Conservation (phyloP, 2,797 vertebrate species). For the Anguilla anguilla region DNA sequence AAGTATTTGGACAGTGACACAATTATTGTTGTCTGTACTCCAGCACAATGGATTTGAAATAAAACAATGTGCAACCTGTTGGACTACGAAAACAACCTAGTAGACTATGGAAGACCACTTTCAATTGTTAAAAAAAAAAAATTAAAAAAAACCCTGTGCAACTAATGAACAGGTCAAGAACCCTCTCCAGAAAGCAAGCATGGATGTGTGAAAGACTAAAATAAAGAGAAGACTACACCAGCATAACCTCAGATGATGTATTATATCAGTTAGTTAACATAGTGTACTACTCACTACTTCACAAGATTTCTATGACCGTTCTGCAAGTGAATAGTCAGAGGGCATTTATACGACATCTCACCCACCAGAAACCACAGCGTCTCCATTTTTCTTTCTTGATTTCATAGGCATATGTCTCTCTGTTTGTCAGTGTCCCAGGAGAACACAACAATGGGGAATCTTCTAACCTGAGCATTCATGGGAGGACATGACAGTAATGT, state of each 20-base stretch:
- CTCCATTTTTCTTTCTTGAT: background rate
- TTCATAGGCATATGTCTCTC: slow-evolving; percentile 10
- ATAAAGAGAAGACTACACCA: too few species aligned
- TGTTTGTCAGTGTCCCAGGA: slow-evolving; percentile 12
- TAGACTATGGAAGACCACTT: too few species aligned
- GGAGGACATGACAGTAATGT: slow-evolving; percentile 31
- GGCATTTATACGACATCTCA: background rate
- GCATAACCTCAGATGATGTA: background rate
- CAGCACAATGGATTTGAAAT: background rate
- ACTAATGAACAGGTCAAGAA: too few species aligned
- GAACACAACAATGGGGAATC: slow-evolving; percentile 9
- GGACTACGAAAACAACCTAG: too few species aligned
- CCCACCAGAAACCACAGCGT: background rate
- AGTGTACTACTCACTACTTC: background rate
- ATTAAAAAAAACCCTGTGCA: too few species aligned
- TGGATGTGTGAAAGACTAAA: background rate
- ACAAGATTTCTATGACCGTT: background rate
- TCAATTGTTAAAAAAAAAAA: too few species aligned
- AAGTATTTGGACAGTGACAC: background rate
- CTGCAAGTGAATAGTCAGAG: background rate
- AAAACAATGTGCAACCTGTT: background rate
- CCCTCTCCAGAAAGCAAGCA: too few species aligned
- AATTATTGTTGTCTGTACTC: background rate
- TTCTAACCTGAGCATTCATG: slow-evolving; percentile 32
- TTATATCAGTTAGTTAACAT: background rate